Conservation (phyloP, 1,140 invertebrate genomes). For the Palaemon carinicauda region DNA sequence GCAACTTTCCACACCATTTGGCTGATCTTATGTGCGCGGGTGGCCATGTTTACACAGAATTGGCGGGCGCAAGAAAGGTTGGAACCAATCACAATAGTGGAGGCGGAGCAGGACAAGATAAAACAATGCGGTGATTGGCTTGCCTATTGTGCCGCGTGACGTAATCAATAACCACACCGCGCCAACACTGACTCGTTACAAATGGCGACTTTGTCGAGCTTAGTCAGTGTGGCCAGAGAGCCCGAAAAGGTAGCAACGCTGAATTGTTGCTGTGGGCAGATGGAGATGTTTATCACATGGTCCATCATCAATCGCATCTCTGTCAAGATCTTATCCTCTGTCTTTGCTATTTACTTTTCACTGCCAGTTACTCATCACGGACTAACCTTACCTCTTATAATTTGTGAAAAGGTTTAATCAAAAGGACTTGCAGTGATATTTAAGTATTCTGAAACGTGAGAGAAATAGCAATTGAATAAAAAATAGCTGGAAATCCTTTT, state of each 20-base stretch:
- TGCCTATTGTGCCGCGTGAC: slow-evolving; percentile 55
- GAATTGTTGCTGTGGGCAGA: slow-evolving; percentile 34
- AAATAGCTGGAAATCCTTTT: too few species aligned
- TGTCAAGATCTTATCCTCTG: not conserved
- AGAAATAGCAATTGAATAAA: too few species aligned
- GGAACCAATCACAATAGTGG: slow-evolving; percentile 53
- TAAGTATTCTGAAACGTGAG: too few species aligned
- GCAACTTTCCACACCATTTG: slow-evolving; percentile 54
- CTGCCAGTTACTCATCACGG: not conserved
- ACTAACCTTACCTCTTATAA: too few species aligned
- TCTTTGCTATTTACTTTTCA: not conserved
- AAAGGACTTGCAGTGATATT: too few species aligned
- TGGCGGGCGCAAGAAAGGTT: slow-evolving; percentile 52
- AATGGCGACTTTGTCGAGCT: slow-evolving; percentile 48
- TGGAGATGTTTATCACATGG: slow-evolving; percentile 55
- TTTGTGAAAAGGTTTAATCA: too few species aligned
- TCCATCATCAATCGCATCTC: slow-evolving; percentile 16
- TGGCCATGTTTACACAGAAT: slow-evolving; percentile 53
- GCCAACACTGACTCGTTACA: slow-evolving; percentile 55
- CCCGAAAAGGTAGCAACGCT: slow-evolving; percentile 48
- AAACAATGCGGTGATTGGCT: slow-evolving; percentile 57
- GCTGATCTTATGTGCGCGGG: slow-evolving; percentile 53
- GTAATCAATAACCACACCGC: slow-evolving; percentile 55
- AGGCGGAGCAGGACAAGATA: slow-evolving; percentile 44
- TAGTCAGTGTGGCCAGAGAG: slow-evolving; percentile 54